Conservation (phyloP, 2,113 vertebrate genomes). For the Dinomys branickii region DNA sequence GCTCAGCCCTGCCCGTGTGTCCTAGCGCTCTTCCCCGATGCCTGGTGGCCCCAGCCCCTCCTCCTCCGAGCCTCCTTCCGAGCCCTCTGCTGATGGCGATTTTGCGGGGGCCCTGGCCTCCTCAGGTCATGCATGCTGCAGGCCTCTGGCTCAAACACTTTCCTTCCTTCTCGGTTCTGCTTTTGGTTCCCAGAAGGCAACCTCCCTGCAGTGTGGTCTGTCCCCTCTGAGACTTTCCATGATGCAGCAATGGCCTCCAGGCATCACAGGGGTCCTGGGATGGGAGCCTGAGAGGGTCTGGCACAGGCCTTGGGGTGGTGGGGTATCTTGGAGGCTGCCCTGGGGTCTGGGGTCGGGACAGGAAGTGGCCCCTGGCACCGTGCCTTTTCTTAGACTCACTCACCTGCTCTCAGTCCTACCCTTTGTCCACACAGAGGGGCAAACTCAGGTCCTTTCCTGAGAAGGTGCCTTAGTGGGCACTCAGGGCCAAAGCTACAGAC, state of each 20-base stretch:
- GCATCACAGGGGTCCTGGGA: not conserved
- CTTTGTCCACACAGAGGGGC: no score
- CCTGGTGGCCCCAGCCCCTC: not conserved
- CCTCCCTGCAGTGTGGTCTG: no score
- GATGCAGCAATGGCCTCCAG: not conserved
- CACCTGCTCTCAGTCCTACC: not conserved
- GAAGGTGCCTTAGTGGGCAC: not conserved
- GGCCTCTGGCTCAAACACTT: not conserved
- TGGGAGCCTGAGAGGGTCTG: not conserved
- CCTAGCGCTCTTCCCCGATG: not conserved
- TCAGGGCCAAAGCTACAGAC: not conserved
- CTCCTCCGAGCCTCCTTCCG: not conserved
- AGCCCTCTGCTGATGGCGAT: not conserved
- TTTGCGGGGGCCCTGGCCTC: not conserved
- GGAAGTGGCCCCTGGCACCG: not conserved
- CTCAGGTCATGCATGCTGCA: not conserved
- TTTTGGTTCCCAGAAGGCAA: not conserved
- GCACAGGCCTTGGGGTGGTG: not conserved
- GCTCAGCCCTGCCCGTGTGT: not conserved
- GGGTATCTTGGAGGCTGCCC: not conserved
- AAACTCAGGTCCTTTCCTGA: not conserved
- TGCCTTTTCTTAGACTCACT: not conserved
- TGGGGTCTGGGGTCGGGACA: not conserved
- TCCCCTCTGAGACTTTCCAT: not conserved
- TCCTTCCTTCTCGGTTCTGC: not conserved